Evolutionary conservation across 2,888 invertebrate genomes (phyloP).

Genomic region (Thymelicus lineola): DNA sequence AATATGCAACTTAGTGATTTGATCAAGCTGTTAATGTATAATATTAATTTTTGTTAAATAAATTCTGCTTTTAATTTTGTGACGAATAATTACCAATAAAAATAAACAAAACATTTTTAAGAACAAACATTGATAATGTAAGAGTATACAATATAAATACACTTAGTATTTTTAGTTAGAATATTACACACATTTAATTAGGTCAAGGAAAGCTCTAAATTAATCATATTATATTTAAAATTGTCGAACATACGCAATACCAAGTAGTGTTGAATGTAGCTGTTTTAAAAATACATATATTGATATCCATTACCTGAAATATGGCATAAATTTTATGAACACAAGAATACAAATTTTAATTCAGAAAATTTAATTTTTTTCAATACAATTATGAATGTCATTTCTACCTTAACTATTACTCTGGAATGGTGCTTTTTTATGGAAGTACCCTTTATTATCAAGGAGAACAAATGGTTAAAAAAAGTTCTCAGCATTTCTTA

Average conservation of each 20-base stretch:
- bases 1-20: neutral
- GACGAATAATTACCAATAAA: neutral
- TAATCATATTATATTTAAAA: slow-evolving; percentile 16
- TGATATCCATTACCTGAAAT: slow-evolving; percentile 74
- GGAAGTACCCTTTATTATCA: too few relatives aligned
- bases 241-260: slow-evolving; percentile 71
- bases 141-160: neutral
- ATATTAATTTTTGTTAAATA: neutral
- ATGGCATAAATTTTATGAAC: neutral
- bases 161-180: slow-evolving; percentile 6
- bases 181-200: slow-evolving; percentile 15
- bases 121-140: neutral
- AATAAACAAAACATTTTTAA: neutral
- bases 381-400: too few relatives aligned
- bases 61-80: neutral
- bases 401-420: too few relatives aligned
- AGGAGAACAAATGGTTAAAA: too few relatives aligned
- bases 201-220: slow-evolving; percentile 15
- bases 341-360: neutral
- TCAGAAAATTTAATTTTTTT: too few relatives aligned
- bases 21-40: neutral
- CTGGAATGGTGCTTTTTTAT: too few relatives aligned
- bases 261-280: slow-evolving; percentile 64
- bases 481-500: too few relatives aligned
- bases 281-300: slow-evolving; percentile 70